Base-by-base conservation (phyloP, 1,140 invertebrate genomes). In the Drosophila repleta region DNA sequence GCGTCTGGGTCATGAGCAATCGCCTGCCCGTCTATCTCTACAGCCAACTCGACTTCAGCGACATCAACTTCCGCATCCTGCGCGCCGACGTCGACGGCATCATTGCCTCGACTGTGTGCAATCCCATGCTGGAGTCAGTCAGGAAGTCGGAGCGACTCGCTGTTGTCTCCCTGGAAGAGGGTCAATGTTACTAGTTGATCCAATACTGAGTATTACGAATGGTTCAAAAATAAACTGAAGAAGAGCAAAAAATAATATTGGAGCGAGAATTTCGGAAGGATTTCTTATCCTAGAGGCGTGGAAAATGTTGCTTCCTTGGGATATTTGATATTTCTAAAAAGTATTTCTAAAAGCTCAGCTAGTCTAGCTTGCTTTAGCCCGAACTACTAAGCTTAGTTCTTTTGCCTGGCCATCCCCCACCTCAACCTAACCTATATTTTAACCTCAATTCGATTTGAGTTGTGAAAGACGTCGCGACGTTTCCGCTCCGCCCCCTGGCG, bases 1-100 rank as follows among this genome's bases (percentile, higher is more conserved):
- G 93, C 63, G 93, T 96, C 4, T 97, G 96, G 96, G 91, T 96
- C 0, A 92, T 97, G 63, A 95, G 95, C 2, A 96, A 97, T 85
- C 92, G 93, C 10, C 81, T 97, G 46, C 96, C 96, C 2, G 94
- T 95, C 90, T 97, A 95, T 90, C 92, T 96, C 15, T 96, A 96
- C 79, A 93, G 93, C 1, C 92, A 93, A 3, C 89, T 96, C 35
- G 93, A 96, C 74, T 93, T 93, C 13, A 92, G 93, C 20, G 94
- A 95, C 32, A 92, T 94, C 7, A 97, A 97, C 92, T 96, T 95
- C 81, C 92, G 95, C 10, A 94, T 97, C 21, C 92, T 96, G 83
- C 94, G 93, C 29, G 94, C 94, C 0, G 93, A 94, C 71, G 93
- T 94, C 0, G 92, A 92, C 11, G 93, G 94, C 45, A 94, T 95